Base-by-base conservation (phyloP, 2,113 vertebrate species). In the Limanda limanda region DNA sequence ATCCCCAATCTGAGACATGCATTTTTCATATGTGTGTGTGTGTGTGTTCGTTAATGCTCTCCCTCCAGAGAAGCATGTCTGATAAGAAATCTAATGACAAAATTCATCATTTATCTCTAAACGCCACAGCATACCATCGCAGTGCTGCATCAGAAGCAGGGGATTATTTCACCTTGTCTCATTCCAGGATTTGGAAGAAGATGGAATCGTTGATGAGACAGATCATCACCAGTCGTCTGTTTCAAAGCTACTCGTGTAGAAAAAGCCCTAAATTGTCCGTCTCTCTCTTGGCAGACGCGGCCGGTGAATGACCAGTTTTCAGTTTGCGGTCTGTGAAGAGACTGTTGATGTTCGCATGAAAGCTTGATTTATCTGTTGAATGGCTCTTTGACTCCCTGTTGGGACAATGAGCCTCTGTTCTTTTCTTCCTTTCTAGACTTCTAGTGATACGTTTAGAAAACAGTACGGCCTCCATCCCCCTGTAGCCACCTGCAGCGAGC, bases 331-430 rank as follows among this genome's bases (percentile, higher is more conserved):
- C 47, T 51, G 54, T 61, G 56, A 74, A 68, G 64, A 74, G 64
- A 78, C 73, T 62, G 61, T 69, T 74, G 11, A 75, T 79, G 74
- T 79, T 69, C 13, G 47, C 67, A 75, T 51, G 27, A 40, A 74
- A 66, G 68, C 20, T 35, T 78, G 74, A 92, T 83, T 85, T 79
- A 74, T 89, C 81, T 76, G 69, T 61, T 79, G 68, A 89, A 88
- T 81, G 73, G 73, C 47, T 68, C 71, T 81, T 81, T 64, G 37
- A 83, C 71, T 69, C 48, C 64, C 77, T 66, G 63, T 56, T 71
- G 71, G 59, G 75, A 78, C 72, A 74, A 82, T 77, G 87, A 86
- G 75, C 74, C 59, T 58, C 69, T 58, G 42, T 48, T 48, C 40
- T 42, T 42, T 11, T 40, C 0, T 42, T 13, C 63, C 63, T 75